Evolutionary conservation across 2,113 vertebrate genomes (phyloP).

Genomic region (Blennius ocellaris): DNA sequence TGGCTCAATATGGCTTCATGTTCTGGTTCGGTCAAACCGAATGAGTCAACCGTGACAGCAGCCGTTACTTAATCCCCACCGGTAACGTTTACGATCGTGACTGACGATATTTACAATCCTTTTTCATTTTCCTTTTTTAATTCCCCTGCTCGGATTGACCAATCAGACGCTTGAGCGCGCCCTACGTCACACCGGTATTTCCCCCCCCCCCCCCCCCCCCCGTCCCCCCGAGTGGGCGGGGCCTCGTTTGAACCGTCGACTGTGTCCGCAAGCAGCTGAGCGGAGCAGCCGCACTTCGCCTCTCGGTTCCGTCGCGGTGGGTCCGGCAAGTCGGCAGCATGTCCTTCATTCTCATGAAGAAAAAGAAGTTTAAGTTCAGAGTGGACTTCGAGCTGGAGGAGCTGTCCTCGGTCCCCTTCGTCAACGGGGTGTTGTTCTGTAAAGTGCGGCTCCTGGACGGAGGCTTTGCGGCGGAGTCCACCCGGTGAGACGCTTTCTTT

Average conservation of each 20-base stretch:
- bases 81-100: not conserved
- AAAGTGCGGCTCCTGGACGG: conserved; percentile 93
- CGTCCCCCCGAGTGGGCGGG: conserved; percentile 40
- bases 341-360: conserved; percentile 92
- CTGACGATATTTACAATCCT: not conserved
- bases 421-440: conserved; percentile 95
- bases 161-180: conserved; percentile 42
- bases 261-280: conserved; percentile 25
- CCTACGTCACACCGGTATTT: conserved; percentile 20
- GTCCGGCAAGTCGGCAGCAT: conserved; percentile 50
- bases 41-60: too few relatives aligned
- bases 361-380: conserved; percentile 95
- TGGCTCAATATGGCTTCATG: too few relatives aligned
- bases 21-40: too few relatives aligned
- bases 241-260: conserved; percentile 60
- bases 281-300: not conserved
- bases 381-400: conserved; percentile 93
- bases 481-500: conserved; percentile 84
- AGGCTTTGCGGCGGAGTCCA: conserved; percentile 90
- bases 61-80: too few relatives aligned
- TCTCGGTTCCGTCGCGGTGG: too few relatives aligned
- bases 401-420: conserved; percentile 92
- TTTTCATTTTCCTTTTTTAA: too few relatives aligned
- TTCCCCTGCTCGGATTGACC: conserved; percentile 16
- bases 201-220: too few relatives aligned